Evolutionary conservation across 2,888 invertebrate genomes (phyloP), one percentile per base, ranked within the genome.

Genomic region (Chaetogeoica ovagalla): DNA sequence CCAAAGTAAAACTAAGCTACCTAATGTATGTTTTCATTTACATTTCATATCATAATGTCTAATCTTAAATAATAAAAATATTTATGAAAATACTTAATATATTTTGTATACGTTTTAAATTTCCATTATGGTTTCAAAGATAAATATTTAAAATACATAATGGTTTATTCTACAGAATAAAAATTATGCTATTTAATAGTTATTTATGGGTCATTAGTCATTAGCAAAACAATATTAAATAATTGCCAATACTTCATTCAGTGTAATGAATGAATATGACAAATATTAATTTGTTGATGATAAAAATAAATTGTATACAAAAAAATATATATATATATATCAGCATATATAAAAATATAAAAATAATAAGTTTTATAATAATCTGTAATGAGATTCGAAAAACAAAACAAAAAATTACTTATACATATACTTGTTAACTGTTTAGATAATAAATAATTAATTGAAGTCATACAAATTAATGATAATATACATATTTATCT

Each of bases 301-400:
- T 63, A 37, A 37, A 52, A 55, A 21, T 74, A 39, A 65, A 13
- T 52, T 48, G 15, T 73, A 63, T 72, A 60, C 43, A 72, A 62
- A 48, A 62, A 1, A 55, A 68, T 30, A 55, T 55, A 9, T 48
- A 63, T 48, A 68, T 30, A 55, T 55, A 9, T 48, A 63, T 48
- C 9, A 65, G 39, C 37, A 74, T 55, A 37, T 39, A 55, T 39
- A 55, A 0, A 63, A 62, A 52, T 74, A 73, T 73, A 52, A 62
- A 63, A 73, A 73, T 23, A 37, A 55, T 55, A 72, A 37, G 11
- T 37, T 65, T 17, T 48, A 9, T 37, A 7, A 17, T 48, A 63
- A 7, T 65, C 55, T 15, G 55, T 57, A 17, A 65, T 55, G 55
- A 65, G 57, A 66, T 66, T 73, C 13, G 30, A 57, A 66, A 66